These are phyloP conservation scores for Lasioglossum figueresi DNA, from an alignment of 2,888 invertebrate species.

Conservation along the genomic window DNA sequence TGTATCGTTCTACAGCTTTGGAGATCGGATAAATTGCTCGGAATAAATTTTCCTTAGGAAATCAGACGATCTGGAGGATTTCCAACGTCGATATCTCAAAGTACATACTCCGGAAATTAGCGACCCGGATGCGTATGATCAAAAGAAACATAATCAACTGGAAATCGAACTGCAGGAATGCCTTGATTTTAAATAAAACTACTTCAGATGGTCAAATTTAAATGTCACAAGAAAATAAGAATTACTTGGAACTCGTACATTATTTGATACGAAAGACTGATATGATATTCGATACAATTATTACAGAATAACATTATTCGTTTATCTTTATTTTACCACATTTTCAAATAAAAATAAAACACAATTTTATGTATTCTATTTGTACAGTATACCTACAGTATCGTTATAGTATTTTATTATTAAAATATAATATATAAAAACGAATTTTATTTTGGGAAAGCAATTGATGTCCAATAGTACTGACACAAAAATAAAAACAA, in stretches of 20 bases:
- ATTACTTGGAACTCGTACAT: background rate
- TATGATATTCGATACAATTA: background rate
- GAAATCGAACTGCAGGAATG: background rate
- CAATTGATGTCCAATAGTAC: background rate
- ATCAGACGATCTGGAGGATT: slow-evolving; percentile 67
- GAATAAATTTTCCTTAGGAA: slow-evolving; percentile 69
- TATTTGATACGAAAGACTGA: background rate
- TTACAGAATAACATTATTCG: background rate
- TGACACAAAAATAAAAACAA: background rate
- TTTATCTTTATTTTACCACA: background rate
- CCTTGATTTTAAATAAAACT: background rate
- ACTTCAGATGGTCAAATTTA: background rate
- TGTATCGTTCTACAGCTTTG: slow-evolving; percentile 50
- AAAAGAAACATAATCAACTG: slow-evolving; percentile 18
- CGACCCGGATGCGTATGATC: slow-evolving; percentile 34
- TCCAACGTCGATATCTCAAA: slow-evolving; percentile 69
- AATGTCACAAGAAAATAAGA: background rate
- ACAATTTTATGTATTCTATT: background rate
- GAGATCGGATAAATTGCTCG: slow-evolving; percentile 71
- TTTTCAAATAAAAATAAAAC: background rate
- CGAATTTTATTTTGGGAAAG: background rate
- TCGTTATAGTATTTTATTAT: too few species aligned
- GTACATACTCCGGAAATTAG: slow-evolving; percentile 56
- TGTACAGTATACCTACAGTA: too few species aligned
- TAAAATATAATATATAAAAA: background rate